phyloP scores from a whole-genome alignment of 2,797 vertebrate species.

The Nyctalus aviator region DNA sequence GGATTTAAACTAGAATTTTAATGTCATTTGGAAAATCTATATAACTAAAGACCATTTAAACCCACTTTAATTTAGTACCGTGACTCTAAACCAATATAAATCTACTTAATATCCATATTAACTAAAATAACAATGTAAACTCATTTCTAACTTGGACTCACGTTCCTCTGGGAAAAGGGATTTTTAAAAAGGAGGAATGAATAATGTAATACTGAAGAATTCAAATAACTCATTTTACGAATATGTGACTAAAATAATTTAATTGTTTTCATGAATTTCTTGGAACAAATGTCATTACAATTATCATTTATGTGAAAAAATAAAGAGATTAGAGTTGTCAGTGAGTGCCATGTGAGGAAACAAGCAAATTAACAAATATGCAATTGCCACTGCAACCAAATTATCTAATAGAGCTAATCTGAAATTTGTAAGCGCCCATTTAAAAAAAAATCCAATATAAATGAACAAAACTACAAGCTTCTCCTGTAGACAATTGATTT shows the following conservation, averaged over 20 bases:
- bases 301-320: slow-evolving; percentile 22
- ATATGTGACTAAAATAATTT: slow-evolving; percentile 4
- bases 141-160: slow-evolving; percentile 22
- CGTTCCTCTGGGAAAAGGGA: background rate
- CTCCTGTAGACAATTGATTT: background rate
- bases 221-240: slow-evolving; percentile 3
- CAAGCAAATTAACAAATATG: background rate
- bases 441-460: background rate
- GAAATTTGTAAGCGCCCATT: background rate
- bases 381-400: background rate
- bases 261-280: slow-evolving; percentile 3
- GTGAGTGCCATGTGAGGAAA: background rate
- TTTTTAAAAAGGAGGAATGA: background rate
- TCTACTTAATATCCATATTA: slow-evolving; percentile 19
- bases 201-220: background rate
- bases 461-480: background rate
- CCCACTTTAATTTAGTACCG: background rate
- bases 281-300: background rate
- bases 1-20: slow-evolving; percentile 2
- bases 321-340: background rate
- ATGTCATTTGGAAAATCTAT: slow-evolving; percentile 9
- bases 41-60: background rate
- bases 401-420: background rate
- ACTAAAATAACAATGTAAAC: slow-evolving; percentile 28
- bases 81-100: background rate